Evolutionary conservation across 2,113 vertebrate genomes (phyloP).

Genomic region (Thinocorus orbignyianus): DNA sequence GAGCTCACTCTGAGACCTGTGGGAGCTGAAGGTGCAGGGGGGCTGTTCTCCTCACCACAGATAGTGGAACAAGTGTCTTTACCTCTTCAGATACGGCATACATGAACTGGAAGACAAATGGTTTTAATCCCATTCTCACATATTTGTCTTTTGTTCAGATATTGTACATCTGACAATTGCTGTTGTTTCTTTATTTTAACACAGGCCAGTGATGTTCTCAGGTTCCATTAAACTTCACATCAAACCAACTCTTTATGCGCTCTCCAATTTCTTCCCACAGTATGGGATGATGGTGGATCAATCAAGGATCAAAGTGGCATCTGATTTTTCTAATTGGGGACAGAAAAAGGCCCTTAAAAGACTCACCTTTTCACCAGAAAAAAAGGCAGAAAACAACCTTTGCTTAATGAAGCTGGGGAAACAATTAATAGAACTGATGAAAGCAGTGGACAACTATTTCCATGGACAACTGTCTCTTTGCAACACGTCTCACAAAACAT

Average conservation of each 20-base stretch:
- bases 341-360: background rate
- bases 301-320: background rate
- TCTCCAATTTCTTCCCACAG: background rate
- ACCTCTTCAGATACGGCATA: background rate
- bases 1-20: background rate
- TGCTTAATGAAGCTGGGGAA: background rate
- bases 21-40: background rate
- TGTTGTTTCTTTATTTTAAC: background rate
- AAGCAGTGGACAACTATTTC: background rate
- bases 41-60: rapidly evolving
- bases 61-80: background rate
- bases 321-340: background rate
- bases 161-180: background rate
- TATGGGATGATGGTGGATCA: background rate
- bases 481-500: background rate
- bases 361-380: background rate
- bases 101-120: background rate
- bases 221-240: background rate
- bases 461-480: background rate
- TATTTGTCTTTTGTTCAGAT: background rate
- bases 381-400: background rate
- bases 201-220: background rate
- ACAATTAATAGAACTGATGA: background rate
- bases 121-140: background rate
- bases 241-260: background rate